A percentile compares a stretch with the other conserved stretches of the same genome.
Evolutionary conservation across 2,888 invertebrate genomes (phyloP).

Genomic region (Athalia cordata): DNA sequence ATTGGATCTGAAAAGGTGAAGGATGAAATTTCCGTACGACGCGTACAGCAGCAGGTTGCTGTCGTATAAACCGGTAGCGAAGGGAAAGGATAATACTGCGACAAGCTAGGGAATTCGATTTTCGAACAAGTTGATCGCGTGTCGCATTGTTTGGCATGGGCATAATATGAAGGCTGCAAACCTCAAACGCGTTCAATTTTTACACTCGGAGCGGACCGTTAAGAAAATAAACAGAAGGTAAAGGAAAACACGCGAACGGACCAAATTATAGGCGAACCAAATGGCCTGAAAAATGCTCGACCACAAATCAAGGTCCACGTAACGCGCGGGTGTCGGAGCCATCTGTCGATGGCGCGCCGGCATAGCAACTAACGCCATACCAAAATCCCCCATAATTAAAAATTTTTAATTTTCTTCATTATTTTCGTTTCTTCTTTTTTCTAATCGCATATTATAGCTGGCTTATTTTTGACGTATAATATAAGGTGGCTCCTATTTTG

Average conservation of each 20-base stretch:
- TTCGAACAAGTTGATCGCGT: conserved; percentile 10
- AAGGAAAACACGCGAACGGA: conserved; percentile 47
- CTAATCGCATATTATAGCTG: too few species aligned
- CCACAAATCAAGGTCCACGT: conserved; percentile 71
- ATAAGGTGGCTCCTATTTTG: too few species aligned
- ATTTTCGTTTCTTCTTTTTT: too few species aligned
- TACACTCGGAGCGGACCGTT: conserved; percentile 57
- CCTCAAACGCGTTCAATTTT: conserved; percentile 2
- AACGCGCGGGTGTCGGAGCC: conserved; percentile 56
- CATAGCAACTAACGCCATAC: not conserved
- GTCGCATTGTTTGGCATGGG: conserved; percentile 2
- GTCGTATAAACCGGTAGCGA: too few species aligned
- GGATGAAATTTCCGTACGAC: too few species aligned
- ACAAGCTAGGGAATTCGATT: conserved; percentile 8
- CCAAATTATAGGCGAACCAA: conserved; percentile 63
- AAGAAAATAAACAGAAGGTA: conserved; percentile 66
- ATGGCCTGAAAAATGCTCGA: conserved; percentile 70
- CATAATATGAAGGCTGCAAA: not conserved
- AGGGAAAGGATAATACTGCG: not conserved
- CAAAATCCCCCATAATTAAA: not conserved
- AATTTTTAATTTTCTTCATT: too few species aligned
- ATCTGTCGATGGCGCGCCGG: conserved; percentile 57
- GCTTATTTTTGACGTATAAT: too few species aligned
- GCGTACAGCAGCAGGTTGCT: too few species aligned
- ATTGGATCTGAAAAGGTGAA: too few species aligned